Base-by-base conservation (phyloP, 2,888 invertebrate species). In the Andrena marginata region DNA sequence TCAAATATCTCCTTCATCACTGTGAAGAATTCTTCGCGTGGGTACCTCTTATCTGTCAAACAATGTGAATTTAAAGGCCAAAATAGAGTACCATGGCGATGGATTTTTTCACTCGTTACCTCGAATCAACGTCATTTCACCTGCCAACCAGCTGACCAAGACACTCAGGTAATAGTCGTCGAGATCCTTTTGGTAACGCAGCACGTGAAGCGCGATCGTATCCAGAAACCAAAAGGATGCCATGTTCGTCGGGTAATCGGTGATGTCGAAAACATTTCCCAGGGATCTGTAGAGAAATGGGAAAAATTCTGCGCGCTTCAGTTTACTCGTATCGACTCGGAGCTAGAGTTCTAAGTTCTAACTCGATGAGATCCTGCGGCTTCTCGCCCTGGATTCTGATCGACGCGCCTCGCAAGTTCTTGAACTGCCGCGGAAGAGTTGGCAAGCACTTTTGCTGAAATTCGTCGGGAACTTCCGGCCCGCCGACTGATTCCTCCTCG, bases 221-320 rank as follows among this genome's bases (percentile, higher is more conserved):
- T 95, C 95, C 87, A 95, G 85, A 74, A 95, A 95, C 95, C 95
- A 95, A 42, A 85, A 85, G 10, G 85, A 62, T 20, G 65, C 60
- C 79, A 80, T 85, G 23, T 82, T 87, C 10, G 70, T 80, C 48
- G 67, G 6, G 33, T 88, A 85, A 26, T 87, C 76, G 62, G 31
- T 62, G 29, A 84, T 60, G 2, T 68, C 80, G 4, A 87, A 73
- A 26, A 72, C 31, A 67, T 77, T 23, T 26, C 82, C 88, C 33
- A 88, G 59, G 23, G 60, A 75, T 76, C 87, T 87, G 71, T 16
- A 49, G 35, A 54, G 20, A 49, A 3, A 76, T 59, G 35, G 35
- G 59, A 35, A 35, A 8, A 59, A 26, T 35, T 68, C 71, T 29
- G 54, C 31, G 29, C n/a, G 49, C 31, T 33, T 56, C 13, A n/a